These are phyloP conservation scores for Meloidogyne chitwoodi DNA, from an alignment of 1,140 invertebrate genomes.

Conservation along the genomic window DNA sequence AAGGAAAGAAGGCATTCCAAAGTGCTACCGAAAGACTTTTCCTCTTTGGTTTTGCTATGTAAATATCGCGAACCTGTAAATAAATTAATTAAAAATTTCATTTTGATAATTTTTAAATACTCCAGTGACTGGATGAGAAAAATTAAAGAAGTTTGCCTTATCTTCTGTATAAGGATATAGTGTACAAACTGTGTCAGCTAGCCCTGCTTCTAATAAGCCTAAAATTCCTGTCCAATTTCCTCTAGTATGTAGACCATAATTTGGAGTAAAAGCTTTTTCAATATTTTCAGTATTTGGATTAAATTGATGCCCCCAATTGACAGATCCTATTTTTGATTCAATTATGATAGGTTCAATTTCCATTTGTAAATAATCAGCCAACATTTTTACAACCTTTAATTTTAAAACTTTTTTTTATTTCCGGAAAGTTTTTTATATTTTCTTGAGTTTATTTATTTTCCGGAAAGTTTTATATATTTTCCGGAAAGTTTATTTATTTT, in stretches of 20 bases:
- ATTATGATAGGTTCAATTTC: constrained; percentile 34
- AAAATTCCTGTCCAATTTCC: constrained; percentile 43
- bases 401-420: not conserved
- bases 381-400: constrained; percentile 29
- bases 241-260: constrained; percentile 17
- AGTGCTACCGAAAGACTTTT: constrained; percentile 33
- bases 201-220: constrained; percentile 28
- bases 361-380: constrained; percentile 19
- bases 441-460: not conserved
- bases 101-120: constrained; percentile 23
- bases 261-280: not conserved
- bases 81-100: not conserved
- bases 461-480: too few species aligned
- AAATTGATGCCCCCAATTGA: constrained; percentile 37
- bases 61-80: constrained; percentile 33
- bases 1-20: constrained; percentile 43
- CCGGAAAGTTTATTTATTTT: not conserved
- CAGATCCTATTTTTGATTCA: constrained; percentile 24
- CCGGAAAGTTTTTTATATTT: too few species aligned
- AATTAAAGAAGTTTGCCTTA: constrained; percentile 20
- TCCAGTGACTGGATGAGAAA: constrained; percentile 33
- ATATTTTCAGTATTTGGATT: not conserved
- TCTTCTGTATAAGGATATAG: constrained; percentile 37
- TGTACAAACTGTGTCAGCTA: constrained; percentile 36
- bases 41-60: constrained; percentile 38